These are phyloP conservation scores for Parapsyche elsis DNA, from an alignment of 1,140 invertebrate genomes.

Conservation along the genomic window DNA sequence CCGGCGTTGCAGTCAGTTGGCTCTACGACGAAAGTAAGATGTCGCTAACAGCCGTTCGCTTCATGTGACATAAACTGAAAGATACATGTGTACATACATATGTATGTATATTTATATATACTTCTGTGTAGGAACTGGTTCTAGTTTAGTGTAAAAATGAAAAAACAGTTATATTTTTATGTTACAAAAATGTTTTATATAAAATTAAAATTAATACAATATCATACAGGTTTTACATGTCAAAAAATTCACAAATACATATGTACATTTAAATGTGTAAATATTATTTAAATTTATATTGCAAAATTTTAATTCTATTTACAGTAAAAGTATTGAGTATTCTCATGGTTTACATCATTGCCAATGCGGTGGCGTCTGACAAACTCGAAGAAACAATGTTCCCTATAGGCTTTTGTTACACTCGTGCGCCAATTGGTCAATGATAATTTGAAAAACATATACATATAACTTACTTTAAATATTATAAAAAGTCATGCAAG, in stretches of 20 bases:
- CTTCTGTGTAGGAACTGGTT: background rate
- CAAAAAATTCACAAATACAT: too few species aligned
- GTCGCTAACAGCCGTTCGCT: conserved; percentile 43
- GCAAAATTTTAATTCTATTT: background rate
- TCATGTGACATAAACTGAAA: conserved; percentile 46
- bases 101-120: background rate
- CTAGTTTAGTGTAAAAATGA: too few species aligned
- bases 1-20: conserved; percentile 30
- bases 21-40: conserved; percentile 40
- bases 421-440: too few species aligned
- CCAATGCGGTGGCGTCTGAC: too few species aligned
- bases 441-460: too few species aligned
- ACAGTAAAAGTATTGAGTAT: background rate
- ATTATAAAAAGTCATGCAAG: too few species aligned
- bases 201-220: conserved; percentile 14
- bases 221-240: background rate
- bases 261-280: too few species aligned
- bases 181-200: conserved; percentile 19
- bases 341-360: background rate
- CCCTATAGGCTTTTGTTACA: too few species aligned
- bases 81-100: background rate
- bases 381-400: too few species aligned
- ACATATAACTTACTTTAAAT: too few species aligned
- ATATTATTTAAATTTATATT: too few species aligned
- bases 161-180: background rate